Evolutionary conservation across 2,888 invertebrate genomes (phyloP).

Genomic region (Dorcus parallelipipedus): DNA sequence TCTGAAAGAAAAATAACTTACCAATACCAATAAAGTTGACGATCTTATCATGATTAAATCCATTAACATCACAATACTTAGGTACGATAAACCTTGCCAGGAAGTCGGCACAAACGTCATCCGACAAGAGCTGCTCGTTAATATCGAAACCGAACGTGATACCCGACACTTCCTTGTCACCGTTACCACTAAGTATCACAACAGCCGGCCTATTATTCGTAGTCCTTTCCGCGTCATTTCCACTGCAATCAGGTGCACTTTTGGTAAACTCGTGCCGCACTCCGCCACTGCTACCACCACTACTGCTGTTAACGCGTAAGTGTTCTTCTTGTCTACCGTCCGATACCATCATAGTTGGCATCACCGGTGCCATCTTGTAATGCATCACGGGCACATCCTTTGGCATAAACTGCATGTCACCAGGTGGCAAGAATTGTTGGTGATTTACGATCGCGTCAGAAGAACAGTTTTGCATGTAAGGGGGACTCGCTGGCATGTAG

Average conservation of each 20-base stretch:
- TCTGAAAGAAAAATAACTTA: conserved; percentile 43
- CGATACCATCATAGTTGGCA: not conserved
- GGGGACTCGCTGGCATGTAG: not conserved
- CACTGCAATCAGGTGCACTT: conserved; percentile 24
- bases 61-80: conserved; percentile 37
- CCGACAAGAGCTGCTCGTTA: conserved; percentile 67
- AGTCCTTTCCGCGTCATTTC: conserved; percentile 21
- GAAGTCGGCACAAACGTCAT: conserved; percentile 48
- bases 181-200: conserved; percentile 65
- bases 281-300: not conserved
- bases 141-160: conserved; percentile 80
- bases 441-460: conserved; percentile 23
- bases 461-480: not conserved
- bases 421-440: not conserved
- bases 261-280: conserved; percentile 9
- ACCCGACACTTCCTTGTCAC: conserved; percentile 59
- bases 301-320: not conserved
- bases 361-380: not conserved
- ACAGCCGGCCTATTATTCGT: conserved; percentile 61
- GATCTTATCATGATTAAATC: conserved; percentile 60
- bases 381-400: not conserved
- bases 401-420: no score
- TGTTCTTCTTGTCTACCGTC: not conserved
- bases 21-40: conserved; percentile 62
- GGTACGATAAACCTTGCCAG: conserved; percentile 49